Base-by-base conservation (phyloP, 2,888 invertebrate genomes). In the Thecocarcelia acutangulata region DNA sequence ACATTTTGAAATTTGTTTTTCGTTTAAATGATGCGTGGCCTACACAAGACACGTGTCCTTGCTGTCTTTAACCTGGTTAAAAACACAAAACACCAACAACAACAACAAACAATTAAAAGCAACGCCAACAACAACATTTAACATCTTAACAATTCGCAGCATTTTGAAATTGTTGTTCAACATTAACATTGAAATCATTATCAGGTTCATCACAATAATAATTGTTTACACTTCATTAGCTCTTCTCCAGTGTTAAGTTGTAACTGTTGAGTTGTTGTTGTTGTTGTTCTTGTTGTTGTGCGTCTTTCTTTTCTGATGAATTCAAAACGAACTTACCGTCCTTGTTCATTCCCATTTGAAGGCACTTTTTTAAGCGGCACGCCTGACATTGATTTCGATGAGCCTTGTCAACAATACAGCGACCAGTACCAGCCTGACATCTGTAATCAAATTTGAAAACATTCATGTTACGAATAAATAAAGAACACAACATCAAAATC, bases 291-390 rank as follows among this genome's bases (percentile, higher is more conserved):
- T n/a, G n/a, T n/a, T n/a, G 15, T 15, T 28, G 37, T 33, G 72
- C 48, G 54, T 69, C 46, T 56, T n/a, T n/a, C n/a, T n/a, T n/a
- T n/a, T 42, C 70, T 48, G 50, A 50, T 46, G 28, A 72, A 61
- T 19, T 13, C 8, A 1, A 33, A n/a, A 50, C 3, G 19, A 19
- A 33, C 96, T 95, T 92, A 99, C 99, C 99, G 92, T 99, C 99
- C 93, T 99, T 99, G 92, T 99, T 99, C 99, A 99, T 99, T 83
- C 99, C 99, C 97, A 98, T 98, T 84, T 96, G 94, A 85, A 99
- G 93, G 91, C 99, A 99, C 92, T 99, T 99, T 93, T 98, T 98
- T 85, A 99, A 93, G 56, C 99, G 93, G 91, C 99, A 99, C 0
- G 99, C 99, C 90, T 99, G 99, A 90, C 99, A 99, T 90, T 99